A percentile compares a stretch with the other conserved stretches of the same genome.
These are phyloP conservation scores for Dendrolimus houi DNA, from an alignment of 2,888 invertebrate genomes.

Conservation along the genomic window DNA sequence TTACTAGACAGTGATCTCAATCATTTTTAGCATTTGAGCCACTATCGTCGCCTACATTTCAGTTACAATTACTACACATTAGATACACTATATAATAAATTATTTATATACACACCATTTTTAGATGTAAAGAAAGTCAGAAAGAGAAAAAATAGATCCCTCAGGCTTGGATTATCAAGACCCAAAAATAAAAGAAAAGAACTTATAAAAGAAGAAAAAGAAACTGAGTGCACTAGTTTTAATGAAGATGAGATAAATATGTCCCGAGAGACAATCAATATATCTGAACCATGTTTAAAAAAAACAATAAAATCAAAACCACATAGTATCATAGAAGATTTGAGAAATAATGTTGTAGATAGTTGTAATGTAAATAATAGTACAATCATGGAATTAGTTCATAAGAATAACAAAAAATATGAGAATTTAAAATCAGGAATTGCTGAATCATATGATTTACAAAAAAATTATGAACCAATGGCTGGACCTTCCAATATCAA, in stretches of 20 bases:
- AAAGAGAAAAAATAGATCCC: slow-evolving; percentile 62
- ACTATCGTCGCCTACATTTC: too few species aligned
- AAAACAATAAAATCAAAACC: slow-evolving; percentile 29
- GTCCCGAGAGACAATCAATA: slow-evolving; percentile 48
- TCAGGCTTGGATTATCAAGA: slow-evolving; percentile 58
- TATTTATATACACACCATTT: slow-evolving; percentile 9
- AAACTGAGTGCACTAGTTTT: slow-evolving; percentile 17
- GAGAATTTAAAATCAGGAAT: slow-evolving; percentile 15
- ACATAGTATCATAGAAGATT: slow-evolving; percentile 22
- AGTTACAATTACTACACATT: too few species aligned
- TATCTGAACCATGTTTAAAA: slow-evolving; percentile 38
- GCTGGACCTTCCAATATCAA: slow-evolving; percentile 49
- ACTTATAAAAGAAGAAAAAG: slow-evolving; percentile 11
- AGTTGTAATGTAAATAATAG: slow-evolving; percentile 12
- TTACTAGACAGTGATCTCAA: too few species aligned
- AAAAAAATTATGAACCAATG: slow-evolving; percentile 42
- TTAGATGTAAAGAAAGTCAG: slow-evolving; percentile 61
- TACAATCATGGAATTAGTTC: slow-evolving; percentile 29
- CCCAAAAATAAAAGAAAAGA: slow-evolving; percentile 43
- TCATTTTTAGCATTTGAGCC: too few species aligned
- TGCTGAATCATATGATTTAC: slow-evolving; percentile 44
- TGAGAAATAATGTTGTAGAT: slow-evolving; percentile 11
- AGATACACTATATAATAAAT: too few species aligned
- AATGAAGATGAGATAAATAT: slow-evolving; percentile 52
- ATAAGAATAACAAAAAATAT: slow-evolving; percentile 23